Conservation (phyloP, 2,113 vertebrate species). For the Gulo gulo region DNA sequence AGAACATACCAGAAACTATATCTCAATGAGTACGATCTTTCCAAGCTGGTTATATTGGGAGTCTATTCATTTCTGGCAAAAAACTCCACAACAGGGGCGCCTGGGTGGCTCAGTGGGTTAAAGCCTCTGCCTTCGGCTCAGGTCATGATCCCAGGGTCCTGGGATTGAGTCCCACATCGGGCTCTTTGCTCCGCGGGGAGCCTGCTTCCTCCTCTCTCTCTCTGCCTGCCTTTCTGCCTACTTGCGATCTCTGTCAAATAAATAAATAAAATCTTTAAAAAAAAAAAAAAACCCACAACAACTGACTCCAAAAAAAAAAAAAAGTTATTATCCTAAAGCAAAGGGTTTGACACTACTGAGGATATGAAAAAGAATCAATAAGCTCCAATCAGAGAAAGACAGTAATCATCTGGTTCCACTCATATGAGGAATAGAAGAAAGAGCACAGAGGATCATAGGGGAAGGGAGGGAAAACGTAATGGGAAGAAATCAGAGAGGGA, state of each 20-base stretch:
- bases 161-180: too few species aligned
- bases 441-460: not conserved
- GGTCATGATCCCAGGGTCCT: too few species aligned
- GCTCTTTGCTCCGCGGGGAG: too few species aligned
- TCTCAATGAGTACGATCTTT: constrained; percentile 45
- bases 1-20: constrained; percentile 36
- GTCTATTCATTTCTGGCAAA: constrained; percentile 27
- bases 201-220: too few species aligned
- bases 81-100: not conserved
- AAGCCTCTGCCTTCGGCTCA: too few species aligned
- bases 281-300: not conserved
- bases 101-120: too few species aligned
- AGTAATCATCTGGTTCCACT: not conserved
- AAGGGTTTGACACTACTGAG: not conserved
- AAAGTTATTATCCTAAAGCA: not conserved
- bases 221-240: too few species aligned
- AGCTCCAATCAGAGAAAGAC: not conserved
- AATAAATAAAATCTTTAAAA: too few species aligned
- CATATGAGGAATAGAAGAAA: not conserved
- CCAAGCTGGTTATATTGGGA: constrained; percentile 16
- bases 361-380: constrained; percentile 12
- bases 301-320: not conserved
- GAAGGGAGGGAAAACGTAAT: not conserved
- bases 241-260: too few species aligned
- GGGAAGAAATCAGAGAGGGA: not conserved